A percentile compares a stretch with the other conserved stretches of the same genome.
Evolutionary conservation across 2,113 vertebrate species (phyloP).

Genomic region (Furnarius figulus): DNA sequence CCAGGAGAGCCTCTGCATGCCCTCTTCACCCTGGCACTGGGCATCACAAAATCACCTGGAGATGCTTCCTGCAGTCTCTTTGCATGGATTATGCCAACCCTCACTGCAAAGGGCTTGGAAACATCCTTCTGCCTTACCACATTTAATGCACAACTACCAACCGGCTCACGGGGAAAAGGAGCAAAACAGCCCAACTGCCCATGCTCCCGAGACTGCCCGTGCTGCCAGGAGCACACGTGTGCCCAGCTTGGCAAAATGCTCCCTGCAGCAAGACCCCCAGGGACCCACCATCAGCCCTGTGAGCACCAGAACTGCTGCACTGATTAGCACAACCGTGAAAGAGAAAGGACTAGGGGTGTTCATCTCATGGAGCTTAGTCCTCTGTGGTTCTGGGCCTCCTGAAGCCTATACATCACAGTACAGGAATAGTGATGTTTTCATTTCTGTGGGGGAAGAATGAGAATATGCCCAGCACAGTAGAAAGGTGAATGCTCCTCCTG

Average conservation of each 20-base stretch:
- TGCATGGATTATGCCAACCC: background rate
- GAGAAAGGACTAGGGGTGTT: background rate
- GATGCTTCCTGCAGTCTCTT: background rate
- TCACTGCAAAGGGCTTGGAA: background rate
- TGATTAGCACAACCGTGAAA: background rate
- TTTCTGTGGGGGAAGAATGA: background rate
- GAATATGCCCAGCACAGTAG: background rate
- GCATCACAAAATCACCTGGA: background rate
- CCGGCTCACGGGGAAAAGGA: background rate
- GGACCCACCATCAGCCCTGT: background rate
- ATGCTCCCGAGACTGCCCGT: rapidly evolving
- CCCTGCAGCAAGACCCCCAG: background rate
- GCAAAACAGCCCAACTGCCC: background rate
- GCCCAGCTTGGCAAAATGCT: background rate
- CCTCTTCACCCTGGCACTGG: background rate
- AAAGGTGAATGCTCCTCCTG: background rate
- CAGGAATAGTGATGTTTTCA: background rate
- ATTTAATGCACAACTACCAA: background rate
- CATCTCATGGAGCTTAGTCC: background rate
- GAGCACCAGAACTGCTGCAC: background rate
- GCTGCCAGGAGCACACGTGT: background rate
- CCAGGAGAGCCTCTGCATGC: background rate
- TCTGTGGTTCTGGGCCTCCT: background rate
- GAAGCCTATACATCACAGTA: background rate
- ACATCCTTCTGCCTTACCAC: background rate